Percentiles rank a stretch among this genome's conserved stretches.
Evolutionary conservation across 1,140 invertebrate genomes (phyloP).

Genomic region (Drosophila arizonae): DNA sequence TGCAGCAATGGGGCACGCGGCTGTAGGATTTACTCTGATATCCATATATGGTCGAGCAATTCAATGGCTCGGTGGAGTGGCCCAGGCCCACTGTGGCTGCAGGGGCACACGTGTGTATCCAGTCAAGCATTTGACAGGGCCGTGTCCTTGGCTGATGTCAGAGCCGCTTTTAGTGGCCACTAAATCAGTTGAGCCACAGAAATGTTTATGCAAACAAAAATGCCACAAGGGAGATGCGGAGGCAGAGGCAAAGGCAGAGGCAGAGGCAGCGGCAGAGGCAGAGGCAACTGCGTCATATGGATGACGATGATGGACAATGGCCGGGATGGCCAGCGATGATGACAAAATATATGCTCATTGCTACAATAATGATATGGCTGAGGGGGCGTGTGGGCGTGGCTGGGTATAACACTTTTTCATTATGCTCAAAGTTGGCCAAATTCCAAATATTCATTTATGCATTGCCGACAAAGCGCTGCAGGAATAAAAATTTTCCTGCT

Average conservation of each 20-base stretch:
- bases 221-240: background rate
- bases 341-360: conserved; percentile 31
- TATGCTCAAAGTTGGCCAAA: conserved; percentile 35
- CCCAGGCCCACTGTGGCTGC: conserved; percentile 28
- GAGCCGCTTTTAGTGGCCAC: conserved; percentile 70
- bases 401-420: conserved; percentile 35
- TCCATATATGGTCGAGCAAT: background rate
- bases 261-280: no score
- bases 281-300: conserved; percentile 17
- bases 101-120: conserved; percentile 54
- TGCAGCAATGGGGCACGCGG: no score
- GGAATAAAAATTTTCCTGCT: conserved; percentile 71
- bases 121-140: conserved; percentile 47
- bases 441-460: conserved; percentile 64
- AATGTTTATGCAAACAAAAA: conserved; percentile 63
- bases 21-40: background rate
- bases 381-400: conserved; percentile 6
- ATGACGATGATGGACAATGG: conserved; percentile 28
- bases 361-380: conserved; percentile 9
- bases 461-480: conserved; percentile 62
- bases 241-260: no score
- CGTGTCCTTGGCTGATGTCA: conserved; percentile 69
- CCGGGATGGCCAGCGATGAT: background rate
- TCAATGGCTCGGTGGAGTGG: background rate
- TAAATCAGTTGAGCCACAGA: conserved; percentile 56